Evolutionary conservation across 30 jellyfish, hydroid and myxozoan species (phyloP), one percentile per base, ranked within the genome.

Genomic region (Hydractinia symbiolongicarpus): DNA sequence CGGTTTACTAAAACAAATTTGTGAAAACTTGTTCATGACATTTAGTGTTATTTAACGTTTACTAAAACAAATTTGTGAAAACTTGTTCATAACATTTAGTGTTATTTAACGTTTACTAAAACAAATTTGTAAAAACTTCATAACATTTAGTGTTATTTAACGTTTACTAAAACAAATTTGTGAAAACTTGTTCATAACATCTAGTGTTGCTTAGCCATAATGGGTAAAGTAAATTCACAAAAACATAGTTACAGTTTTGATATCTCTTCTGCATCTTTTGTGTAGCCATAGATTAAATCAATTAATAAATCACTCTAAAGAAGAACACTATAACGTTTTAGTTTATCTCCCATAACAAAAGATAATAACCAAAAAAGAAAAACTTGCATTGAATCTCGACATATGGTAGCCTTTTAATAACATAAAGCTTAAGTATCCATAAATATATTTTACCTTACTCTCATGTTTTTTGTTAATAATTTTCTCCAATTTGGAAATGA

Each of bases 241-340:
- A 30, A 30, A 30, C 44, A 30, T 44, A 64, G 52, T n/a, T 64
- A 64, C 74, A 64, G 74, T 51, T 64, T 64, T 64, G 74, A 64
- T 6, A 64, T 64, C 40, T 64, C 74, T 7, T n/a, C 19, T 64
- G 9, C 74, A 13, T 64, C 74, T n/a, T 64, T 44, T 13, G 19
- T 13, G 74, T 64, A 64, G 40, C 19, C 8, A 51, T 64, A 64
- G 74, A 64, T 64, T 7, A 64, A 51, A 13, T 64, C 40, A 44
- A 64, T 51, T 51, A 64, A 64, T 51, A 64, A 13, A 64, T 64
- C 40, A 13, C 74, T 64, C 74, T 64, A 64, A n/a, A 0, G 74
- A 64, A 64, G 7, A 64, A 64, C 69, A 1, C 15, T 11, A 58
- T 58, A 58, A 58, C 74, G 40, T 7, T 64, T 7, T n/a, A 64